Evolutionary conservation across 2,113 vertebrate genomes (phyloP).

Genomic region (Nerophis ophidion): DNA sequence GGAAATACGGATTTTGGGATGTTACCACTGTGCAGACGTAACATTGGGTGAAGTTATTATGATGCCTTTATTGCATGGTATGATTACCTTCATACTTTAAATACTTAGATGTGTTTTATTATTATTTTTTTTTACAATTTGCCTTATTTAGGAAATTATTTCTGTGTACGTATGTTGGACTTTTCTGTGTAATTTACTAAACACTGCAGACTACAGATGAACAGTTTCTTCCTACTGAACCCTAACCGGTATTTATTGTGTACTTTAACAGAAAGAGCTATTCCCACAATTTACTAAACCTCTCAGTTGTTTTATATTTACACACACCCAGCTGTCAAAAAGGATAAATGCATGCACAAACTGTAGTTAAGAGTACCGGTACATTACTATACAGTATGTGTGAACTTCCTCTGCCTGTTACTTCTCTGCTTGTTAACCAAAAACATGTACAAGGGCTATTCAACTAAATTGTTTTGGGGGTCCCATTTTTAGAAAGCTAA

Average conservation of each 20-base stretch:
- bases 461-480: no score
- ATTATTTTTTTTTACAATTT: neutral
- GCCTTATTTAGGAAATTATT: neutral
- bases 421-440: conserved; percentile 25
- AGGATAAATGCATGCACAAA: conserved; percentile 27
- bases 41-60: neutral
- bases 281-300: conserved; percentile 32
- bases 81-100: neutral
- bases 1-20: neutral
- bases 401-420: neutral
- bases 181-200: conserved; percentile 31
- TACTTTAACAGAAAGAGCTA: conserved; percentile 19
- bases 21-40: neutral
- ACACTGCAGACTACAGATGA: conserved; percentile 24
- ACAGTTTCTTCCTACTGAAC: conserved; percentile 40
- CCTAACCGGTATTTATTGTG: conserved; percentile 41
- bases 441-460: neutral
- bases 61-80: neutral
- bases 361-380: conserved; percentile 27
- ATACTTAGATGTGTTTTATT: conserved; percentile 14
- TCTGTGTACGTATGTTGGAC: neutral
- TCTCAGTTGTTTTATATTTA: conserved; percentile 35
- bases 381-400: conserved; percentile 12
- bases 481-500: no score
- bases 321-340: neutral